A percentile compares a stretch with the other conserved stretches of the same genome.
Conservation (phyloP, 2,797 vertebrate genomes). For the Sternotherus odoratus region DNA sequence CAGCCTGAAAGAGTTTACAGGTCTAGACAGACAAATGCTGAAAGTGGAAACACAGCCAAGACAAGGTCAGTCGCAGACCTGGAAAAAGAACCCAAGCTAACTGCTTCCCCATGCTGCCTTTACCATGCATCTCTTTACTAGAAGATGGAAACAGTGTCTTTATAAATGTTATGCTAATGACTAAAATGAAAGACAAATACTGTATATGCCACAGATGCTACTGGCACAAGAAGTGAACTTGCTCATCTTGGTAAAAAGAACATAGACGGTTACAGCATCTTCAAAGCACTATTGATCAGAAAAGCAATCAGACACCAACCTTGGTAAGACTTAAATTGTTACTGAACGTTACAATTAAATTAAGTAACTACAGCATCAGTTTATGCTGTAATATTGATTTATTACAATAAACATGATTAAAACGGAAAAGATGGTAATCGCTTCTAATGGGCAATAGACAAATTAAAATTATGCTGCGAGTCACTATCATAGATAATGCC, state of each 20-base stretch:
- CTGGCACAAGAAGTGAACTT: not conserved
- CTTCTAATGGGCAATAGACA: not conserved
- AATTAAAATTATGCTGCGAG: not conserved
- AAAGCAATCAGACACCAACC: not conserved
- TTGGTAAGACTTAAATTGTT: not conserved
- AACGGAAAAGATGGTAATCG: not conserved
- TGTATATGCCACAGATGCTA: not conserved
- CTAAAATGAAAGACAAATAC: not conserved
- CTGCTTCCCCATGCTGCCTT: not conserved
- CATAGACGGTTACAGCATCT: not conserved
- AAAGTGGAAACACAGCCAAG: not conserved
- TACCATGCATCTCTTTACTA: not conserved
- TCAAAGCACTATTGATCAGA: not conserved
- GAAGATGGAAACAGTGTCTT: not conserved
- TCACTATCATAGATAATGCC: not conserved
- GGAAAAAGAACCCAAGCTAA: not conserved
- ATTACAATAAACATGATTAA: not conserved
- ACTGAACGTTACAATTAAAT: not conserved
- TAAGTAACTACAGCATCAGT: not conserved
- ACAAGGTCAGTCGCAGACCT: not conserved
- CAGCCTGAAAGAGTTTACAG: not conserved
- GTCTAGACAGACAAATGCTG: not conserved
- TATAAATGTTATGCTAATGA: not conserved
- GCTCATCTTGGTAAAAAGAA: not conserved
- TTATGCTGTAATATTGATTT: slow-evolving; percentile 25